Percentiles rank a stretch among this genome's conserved stretches.
These are phyloP conservation scores for Mystacides longicornis DNA, from an alignment of 2,888 invertebrate genomes.

Conservation along the genomic window DNA sequence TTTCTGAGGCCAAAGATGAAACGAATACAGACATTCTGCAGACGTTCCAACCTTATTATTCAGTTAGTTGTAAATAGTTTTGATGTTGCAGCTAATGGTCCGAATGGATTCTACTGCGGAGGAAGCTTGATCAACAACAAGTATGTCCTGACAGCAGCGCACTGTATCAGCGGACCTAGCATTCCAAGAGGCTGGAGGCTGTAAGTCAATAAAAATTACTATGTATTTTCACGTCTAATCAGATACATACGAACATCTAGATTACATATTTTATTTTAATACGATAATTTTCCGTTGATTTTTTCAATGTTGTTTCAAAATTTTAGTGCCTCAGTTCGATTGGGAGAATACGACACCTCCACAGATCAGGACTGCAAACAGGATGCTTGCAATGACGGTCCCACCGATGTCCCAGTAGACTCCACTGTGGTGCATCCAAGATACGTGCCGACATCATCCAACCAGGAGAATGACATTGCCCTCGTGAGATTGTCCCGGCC, in stretches of 20 bases:
- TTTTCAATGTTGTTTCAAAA: neutral
- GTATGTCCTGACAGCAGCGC: conserved; percentile 69
- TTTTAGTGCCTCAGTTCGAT: conserved; percentile 49
- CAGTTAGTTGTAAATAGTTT: neutral
- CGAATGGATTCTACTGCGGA: conserved; percentile 59
- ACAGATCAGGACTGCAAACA: conserved; percentile 51
- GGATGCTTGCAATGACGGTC: conserved; percentile 51
- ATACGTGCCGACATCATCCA: conserved; percentile 50
- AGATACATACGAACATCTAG: too few relatives aligned
- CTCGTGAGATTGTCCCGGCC: conserved; percentile 52
- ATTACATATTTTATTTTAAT: too few relatives aligned
- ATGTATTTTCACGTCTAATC: neutral
- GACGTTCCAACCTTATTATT: neutral
- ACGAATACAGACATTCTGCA: too few relatives aligned
- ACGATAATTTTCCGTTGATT: neutral
- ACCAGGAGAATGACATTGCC: conserved; percentile 66
- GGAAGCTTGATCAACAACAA: conserved; percentile 61
- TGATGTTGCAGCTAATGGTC: conserved; percentile 43
- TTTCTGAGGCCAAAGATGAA: too few relatives aligned
- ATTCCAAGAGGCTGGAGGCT: conserved; percentile 57
- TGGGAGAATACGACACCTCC: conserved; percentile 64
- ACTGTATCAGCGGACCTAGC: conserved; percentile 61
- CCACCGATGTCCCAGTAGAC: conserved; percentile 55
- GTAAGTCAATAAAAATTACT: conserved; percentile 37
- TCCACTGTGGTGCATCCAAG: conserved; percentile 57